Base-by-base conservation (phyloP, 2,797 vertebrate species). In the Syngnathus rostellatus region DNA sequence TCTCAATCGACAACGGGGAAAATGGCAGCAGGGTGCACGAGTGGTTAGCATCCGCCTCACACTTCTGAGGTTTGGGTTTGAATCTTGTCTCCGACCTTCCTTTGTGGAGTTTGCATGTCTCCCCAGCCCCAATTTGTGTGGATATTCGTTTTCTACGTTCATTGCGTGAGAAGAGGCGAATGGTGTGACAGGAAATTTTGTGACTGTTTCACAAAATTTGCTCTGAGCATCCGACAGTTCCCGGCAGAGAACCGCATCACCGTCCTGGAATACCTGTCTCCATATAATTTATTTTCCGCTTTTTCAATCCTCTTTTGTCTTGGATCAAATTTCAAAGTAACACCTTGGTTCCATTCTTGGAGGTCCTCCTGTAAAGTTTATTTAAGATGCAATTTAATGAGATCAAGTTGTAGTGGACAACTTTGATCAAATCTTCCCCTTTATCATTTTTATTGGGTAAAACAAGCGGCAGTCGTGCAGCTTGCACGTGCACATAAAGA, bases 401-500 rank as follows among this genome's bases (percentile, higher is more conserved):
- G 55, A 37, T 38, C 31, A 37, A 8, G 60, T 12, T 62, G n/a
- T 14, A 19, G 10, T 62, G 2, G 21, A 25, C 40, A 62, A 62
- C 21, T 23, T 43, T 60, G 31, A 19, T 39, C 2, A 38, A 39
- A 39, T n/a, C 25, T 6, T 12, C 25, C 2, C 25, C 14, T 58
- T 59, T 41, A 23, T 62, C 60, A 25, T 40, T 62, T 38, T 58
- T 45, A 25, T 45, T 8, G 12, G 59, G 21, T 62, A 45, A 62
- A 45, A 16, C 43, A 43, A 50, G 2, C 17, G 14, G 31, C 55
- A 57, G 55, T 17, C 31, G 55, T 7, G 17, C 12, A 48, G 45
- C 50, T 11, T 54, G 43, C 12, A 63, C 25, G 55, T 41, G 50
- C 43, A 67, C 31, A 17, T 14, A 45, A n/a, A 53, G 31, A 68